Evolutionary conservation across 2,113 vertebrate species (phyloP).

Genomic region (Oceanites oceanicus): DNA sequence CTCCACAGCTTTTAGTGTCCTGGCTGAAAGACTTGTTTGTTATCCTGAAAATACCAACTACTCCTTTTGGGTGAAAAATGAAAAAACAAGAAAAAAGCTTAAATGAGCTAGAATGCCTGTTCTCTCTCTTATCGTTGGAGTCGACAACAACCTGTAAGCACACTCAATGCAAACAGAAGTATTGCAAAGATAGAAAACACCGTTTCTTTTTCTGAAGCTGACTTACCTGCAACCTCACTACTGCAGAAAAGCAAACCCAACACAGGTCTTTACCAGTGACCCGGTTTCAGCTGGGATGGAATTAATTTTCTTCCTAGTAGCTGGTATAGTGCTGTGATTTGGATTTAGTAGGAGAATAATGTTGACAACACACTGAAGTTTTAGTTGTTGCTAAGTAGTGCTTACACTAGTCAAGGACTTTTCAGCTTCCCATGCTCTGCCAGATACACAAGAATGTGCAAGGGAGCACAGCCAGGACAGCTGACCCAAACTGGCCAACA

Average conservation of each 20-base stretch:
- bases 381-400: too few relatives aligned
- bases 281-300: too few relatives aligned
- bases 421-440: too few relatives aligned
- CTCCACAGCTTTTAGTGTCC: background rate
- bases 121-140: background rate
- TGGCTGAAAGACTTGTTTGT: background rate
- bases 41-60: background rate
- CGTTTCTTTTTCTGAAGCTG: background rate
- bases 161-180: background rate
- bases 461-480: too few relatives aligned
- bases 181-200: background rate
- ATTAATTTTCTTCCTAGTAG: too few relatives aligned
- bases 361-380: too few relatives aligned
- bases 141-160: background rate
- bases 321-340: too few relatives aligned
- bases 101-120: background rate
- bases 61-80: too few relatives aligned
- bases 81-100: background rate
- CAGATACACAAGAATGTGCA: too few relatives aligned
- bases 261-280: background rate
- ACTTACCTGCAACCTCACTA: background rate
- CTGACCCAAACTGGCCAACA: too few relatives aligned
- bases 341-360: too few relatives aligned
- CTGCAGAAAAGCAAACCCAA: background rate
- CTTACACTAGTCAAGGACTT: too few relatives aligned